A percentile compares a stretch with the other conserved stretches of the same genome.
Evolutionary conservation across 2,797 vertebrate species (phyloP).

Genomic region (Oryzias dopingdopingensis): DNA sequence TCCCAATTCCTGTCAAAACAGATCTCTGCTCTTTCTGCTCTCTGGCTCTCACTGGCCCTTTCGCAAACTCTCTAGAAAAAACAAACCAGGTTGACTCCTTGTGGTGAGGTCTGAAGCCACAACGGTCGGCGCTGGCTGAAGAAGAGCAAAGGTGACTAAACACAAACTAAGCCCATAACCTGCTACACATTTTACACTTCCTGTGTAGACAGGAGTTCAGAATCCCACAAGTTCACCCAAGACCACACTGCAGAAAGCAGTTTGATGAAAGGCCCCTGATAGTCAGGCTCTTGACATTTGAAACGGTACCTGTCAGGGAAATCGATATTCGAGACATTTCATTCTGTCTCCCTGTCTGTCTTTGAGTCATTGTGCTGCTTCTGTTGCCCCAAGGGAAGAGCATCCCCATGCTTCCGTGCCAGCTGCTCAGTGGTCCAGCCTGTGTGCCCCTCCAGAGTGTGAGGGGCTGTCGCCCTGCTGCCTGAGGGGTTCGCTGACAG

Average conservation of each 20-base stretch:
- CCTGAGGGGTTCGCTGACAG: conserved; percentile 69
- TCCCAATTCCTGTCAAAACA: conserved; percentile 73
- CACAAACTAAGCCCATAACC: conserved; percentile 59
- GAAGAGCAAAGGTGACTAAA: conserved; percentile 66
- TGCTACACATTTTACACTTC: conserved; percentile 53
- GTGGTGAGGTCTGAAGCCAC: conserved; percentile 55
- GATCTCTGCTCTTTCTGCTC: conserved; percentile 34
- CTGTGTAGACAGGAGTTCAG: conserved; percentile 36
- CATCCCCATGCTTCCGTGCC: conserved; percentile 66
- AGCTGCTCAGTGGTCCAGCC: conserved; percentile 77
- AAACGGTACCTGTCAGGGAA: conserved; percentile 62
- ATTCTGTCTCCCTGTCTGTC: conserved; percentile 66
- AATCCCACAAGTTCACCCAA: conserved; percentile 40
- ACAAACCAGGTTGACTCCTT: conserved; percentile 47
- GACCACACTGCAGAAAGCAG: conserved; percentile 26
- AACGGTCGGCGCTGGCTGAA: conserved; percentile 44
- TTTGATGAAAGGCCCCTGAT: conserved; percentile 38
- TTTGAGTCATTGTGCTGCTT: conserved; percentile 60
- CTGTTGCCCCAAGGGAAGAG: conserved; percentile 64
- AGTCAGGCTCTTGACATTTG: conserved; percentile 38
- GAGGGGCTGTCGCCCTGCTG: conserved; percentile 67
- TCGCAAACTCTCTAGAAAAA: conserved; percentile 52
- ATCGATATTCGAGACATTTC: conserved; percentile 66
- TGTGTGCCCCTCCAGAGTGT: conserved; percentile 57
- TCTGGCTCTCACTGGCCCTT: conserved; percentile 53